Evolutionary conservation across 1,140 invertebrate species (phyloP).

Genomic region (Dinothrombium tinctorium): DNA sequence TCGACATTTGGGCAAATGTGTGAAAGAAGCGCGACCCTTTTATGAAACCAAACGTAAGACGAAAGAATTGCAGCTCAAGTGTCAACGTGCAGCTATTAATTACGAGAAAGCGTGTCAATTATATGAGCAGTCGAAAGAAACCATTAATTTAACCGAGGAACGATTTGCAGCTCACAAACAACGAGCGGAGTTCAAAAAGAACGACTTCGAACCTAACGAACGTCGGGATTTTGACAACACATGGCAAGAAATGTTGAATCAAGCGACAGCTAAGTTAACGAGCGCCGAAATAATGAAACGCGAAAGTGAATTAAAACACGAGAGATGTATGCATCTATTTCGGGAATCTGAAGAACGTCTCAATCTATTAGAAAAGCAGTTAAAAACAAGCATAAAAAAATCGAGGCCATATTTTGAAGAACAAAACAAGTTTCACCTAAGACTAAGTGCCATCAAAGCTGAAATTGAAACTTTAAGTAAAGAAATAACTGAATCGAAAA

Average conservation of each 20-base stretch:
- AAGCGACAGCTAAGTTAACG: constrained; percentile 80
- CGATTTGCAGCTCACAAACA: no score
- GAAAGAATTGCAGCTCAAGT: constrained; percentile 40
- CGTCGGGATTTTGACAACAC: constrained; percentile 53
- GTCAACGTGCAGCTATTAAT: constrained; percentile 64
- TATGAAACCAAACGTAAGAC: constrained; percentile 51
- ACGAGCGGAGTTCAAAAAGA: no score
- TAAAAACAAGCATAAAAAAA: constrained; percentile 50
- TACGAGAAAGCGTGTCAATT: constrained; percentile 73
- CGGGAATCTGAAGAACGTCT: constrained; percentile 20
- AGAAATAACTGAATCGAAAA: constrained; percentile 23
- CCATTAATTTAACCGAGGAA: constrained; percentile 69
- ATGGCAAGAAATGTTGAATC: constrained; percentile 95
- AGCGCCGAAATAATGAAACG: constrained; percentile 71
- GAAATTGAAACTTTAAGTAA: constrained; percentile 24
- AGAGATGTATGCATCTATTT: constrained; percentile 32
- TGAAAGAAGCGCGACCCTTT: constrained; percentile 68
- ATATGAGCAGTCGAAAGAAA: constrained; percentile 83
- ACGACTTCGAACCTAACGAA: constrained; percentile 46
- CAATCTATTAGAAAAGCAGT: constrained; percentile 44
- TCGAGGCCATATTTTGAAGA: constrained; percentile 33
- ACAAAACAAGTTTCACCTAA: constrained; percentile 22
- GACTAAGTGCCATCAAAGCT: constrained; percentile 17
- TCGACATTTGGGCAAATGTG: no score
- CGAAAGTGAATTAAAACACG: constrained; percentile 60